phyloP scores from a whole-genome alignment of 2,888 invertebrate species.

The Zaprionus lineosus region DNA sequence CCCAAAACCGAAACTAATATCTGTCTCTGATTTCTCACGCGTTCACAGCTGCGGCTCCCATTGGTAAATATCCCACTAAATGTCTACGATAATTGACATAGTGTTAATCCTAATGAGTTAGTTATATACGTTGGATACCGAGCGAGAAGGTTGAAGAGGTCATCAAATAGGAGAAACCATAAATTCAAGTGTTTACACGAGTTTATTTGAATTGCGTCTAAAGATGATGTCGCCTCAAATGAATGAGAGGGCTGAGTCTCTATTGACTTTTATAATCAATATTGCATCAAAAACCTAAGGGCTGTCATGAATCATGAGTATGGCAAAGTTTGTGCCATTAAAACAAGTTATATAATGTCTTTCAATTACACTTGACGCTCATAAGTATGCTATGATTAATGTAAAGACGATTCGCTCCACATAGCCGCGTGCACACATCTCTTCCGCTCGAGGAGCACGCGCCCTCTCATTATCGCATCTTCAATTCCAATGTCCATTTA shows the following conservation, averaged over 20 bases:
- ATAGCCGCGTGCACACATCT: constrained; percentile 15
- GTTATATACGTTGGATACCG: constrained; percentile 22
- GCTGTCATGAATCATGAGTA: constrained; percentile 65
- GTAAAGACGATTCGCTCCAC: constrained; percentile 51
- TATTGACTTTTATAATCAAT: constrained; percentile 20
- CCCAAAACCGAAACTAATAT: constrained; percentile 42
- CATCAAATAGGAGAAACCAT: neutral
- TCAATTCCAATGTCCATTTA: constrained; percentile 66
- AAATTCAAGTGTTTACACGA: neutral
- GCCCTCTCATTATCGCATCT: constrained; percentile 67
- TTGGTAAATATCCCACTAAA: constrained; percentile 8
- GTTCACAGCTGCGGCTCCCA: neutral
- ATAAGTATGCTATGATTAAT: constrained; percentile 78
- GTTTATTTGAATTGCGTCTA: neutral
- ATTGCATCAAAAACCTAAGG: constrained; percentile 26
- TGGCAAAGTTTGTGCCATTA: constrained; percentile 62
- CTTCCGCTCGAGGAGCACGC: constrained; percentile 11
- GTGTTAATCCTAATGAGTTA: constrained; percentile 46
- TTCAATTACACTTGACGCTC: constrained; percentile 74
- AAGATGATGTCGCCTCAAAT: neutral
- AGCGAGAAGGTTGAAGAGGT: neutral
- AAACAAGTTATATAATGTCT: constrained; percentile 74
- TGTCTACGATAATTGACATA: constrained; percentile 22
- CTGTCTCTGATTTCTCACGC: constrained; percentile 28
- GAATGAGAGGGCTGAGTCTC: no score